phyloP scores from a whole-genome alignment of 2,113 vertebrate species.

The Laterallus jamaicensis region DNA sequence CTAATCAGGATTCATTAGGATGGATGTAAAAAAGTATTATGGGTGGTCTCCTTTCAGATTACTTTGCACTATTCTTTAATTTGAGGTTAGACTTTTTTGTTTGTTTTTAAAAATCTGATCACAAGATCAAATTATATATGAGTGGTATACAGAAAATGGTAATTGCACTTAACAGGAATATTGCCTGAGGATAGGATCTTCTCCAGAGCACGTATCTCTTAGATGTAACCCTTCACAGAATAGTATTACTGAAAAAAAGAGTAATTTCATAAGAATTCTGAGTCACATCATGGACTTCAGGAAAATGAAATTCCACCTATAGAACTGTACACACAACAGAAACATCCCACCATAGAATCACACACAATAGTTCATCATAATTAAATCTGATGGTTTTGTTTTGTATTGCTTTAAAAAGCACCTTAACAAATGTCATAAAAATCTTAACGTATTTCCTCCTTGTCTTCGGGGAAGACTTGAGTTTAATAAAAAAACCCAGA shows the following conservation, averaged over 20 bases:
- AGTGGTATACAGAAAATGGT: not conserved
- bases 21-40: not conserved
- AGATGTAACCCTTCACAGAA: not conserved
- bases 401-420: not conserved
- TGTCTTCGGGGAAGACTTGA: not conserved
- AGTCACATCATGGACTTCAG: not conserved
- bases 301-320: not conserved
- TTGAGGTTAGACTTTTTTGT: not conserved
- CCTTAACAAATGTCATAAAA: not conserved
- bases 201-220: not conserved
- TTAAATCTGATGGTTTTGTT: not conserved
- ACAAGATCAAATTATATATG: not conserved
- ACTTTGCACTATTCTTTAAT: not conserved
- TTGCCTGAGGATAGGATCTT: not conserved
- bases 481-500: not conserved
- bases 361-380: not conserved
- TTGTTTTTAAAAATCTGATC: not conserved
- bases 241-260: not conserved
- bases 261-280: not conserved
- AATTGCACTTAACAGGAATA: not conserved
- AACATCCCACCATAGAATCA: not conserved
- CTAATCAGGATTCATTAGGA: conserved; percentile 22
- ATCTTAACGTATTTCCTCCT: not conserved
- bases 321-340: not conserved
- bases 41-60: not conserved